Evolutionary conservation across 2,888 invertebrate genomes (phyloP).

Genomic region (Ceramica pisi): DNA sequence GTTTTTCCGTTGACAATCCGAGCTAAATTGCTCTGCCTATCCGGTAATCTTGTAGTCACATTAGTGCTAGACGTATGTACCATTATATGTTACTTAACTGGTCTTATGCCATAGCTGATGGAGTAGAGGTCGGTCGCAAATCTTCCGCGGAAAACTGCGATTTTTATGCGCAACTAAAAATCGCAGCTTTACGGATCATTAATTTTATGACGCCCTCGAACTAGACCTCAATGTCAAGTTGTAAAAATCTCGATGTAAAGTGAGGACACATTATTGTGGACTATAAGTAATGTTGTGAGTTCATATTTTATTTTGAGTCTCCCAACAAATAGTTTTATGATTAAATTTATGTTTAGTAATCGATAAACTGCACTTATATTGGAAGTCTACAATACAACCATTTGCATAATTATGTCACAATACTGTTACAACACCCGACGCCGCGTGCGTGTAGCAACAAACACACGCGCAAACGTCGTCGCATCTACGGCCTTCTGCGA

Average conservation of each 20-base stretch:
- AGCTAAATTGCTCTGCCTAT: conserved; percentile 17
- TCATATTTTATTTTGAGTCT: conserved; percentile 19
- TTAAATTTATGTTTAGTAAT: conserved; percentile 11
- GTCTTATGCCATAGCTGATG: conserved; percentile 54
- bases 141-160: conserved; percentile 13
- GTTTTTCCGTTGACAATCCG: conserved; percentile 39
- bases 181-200: conserved; percentile 19
- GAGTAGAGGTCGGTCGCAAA: conserved; percentile 46
- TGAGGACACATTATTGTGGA: not conserved
- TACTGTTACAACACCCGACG: conserved; percentile 43
- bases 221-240: conserved; percentile 13
- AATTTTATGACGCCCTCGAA: conserved; percentile 19
- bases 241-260: not conserved
- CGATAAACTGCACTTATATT: conserved; percentile 3
- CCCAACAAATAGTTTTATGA: conserved; percentile 9
- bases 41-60: conserved; percentile 49
- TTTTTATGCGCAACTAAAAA: conserved; percentile 28
- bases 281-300: not conserved
- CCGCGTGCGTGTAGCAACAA: conserved; percentile 38
- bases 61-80: conserved; percentile 14
- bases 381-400: conserved; percentile 20
- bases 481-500: conserved; percentile 45
- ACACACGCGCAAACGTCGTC: conserved; percentile 19
- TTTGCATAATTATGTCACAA: conserved; percentile 54
- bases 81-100: conserved; percentile 50